Evolutionary conservation across 2,797 vertebrate genomes (phyloP), one percentile per base, ranked within the genome.

Genomic region (Microctenopoma steveboyesi): DNA sequence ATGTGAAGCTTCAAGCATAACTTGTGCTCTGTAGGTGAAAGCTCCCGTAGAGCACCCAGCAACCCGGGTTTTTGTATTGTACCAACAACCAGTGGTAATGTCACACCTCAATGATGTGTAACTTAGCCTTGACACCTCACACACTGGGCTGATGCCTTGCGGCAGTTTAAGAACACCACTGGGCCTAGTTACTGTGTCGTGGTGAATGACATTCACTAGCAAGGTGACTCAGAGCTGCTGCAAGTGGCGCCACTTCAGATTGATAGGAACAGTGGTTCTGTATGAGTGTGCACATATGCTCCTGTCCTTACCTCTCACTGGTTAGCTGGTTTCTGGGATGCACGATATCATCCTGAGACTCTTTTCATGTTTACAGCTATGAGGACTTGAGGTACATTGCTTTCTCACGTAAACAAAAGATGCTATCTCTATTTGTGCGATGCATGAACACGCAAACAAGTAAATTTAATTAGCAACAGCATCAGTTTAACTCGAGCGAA

Each of bases 171-270:
- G 63, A 76, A 68, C 83, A 83, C 83, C 79, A 63, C 72, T 27
- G 70, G 75, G 81, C 74, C 72, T 56, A 79, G 79, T 86, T 84
- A 84, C 64, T 9, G 53, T 67, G 82, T 83, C 81, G 83, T 60
- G 74, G 75, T 7, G 55, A 84, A 81, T 83, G 81, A 76, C 62
- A 74, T 72, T 83, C 54, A 49, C 55, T 16, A 53, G 74, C 78
- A 88, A 90, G 89, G 85, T 89, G 87, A 88, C 87, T 83, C 71
- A 12, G 61, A 18, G 60, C 63, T 35, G 53, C 71, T 65, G 76
- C 54, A 79, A 82, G 75, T 74, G 65, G 72, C 59, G 18, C 59
- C 7, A 43, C 55, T 72, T 81, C 84, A 81, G 75, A 83, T 49
- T 75, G 77, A 76, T 77, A 37, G 37, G 0, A 46, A 49, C 0